A percentile compares a stretch with the other conserved stretches of the same genome.
Conservation (phyloP, 1,140 invertebrate species). For the Drosophila azteca region DNA sequence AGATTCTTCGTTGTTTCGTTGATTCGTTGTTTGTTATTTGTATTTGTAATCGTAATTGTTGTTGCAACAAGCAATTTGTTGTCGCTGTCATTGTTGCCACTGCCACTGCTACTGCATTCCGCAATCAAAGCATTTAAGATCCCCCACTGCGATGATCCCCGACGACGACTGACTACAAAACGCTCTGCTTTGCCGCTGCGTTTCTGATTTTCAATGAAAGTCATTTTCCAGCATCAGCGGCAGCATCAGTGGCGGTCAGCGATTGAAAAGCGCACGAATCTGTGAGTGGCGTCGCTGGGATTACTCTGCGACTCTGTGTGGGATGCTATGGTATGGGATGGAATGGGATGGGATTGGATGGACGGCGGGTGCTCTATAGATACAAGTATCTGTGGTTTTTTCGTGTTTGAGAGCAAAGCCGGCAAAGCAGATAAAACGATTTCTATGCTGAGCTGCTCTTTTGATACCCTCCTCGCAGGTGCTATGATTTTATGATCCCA, state of each 20-base stretch:
- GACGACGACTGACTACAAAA: conserved; percentile 15
- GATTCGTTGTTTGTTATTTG: conserved; percentile 10
- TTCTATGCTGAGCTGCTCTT: conserved; percentile 45
- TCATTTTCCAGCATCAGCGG: conserved; percentile 26
- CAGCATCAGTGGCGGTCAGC: neutral
- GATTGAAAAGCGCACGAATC: conserved; percentile 42
- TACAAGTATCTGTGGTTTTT: no score
- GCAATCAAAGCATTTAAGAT: conserved; percentile 26
- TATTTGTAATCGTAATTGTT: conserved; percentile 5
- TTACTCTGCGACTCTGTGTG: conserved; percentile 44
- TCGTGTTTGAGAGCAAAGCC: conserved; percentile 21
- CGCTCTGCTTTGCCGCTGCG: conserved; percentile 4
- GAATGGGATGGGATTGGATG: neutral
- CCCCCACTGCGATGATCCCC: conserved; percentile 14
- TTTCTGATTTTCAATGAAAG: conserved; percentile 43
- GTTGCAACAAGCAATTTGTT: conserved; percentile 64
- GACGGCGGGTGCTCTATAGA: no score
- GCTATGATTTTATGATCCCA: no score
- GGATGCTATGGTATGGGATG: neutral
- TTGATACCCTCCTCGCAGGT: conserved; percentile 4
- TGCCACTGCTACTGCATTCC: conserved; percentile 8
- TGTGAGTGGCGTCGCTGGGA: conserved; percentile 45
- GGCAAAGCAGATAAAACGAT: conserved; percentile 61
- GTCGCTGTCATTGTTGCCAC: conserved; percentile 38
- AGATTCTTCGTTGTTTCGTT: conserved; percentile 20